phyloP scores from a whole-genome alignment of 2,888 invertebrate genomes.

The Stomorhina lunata region DNA sequence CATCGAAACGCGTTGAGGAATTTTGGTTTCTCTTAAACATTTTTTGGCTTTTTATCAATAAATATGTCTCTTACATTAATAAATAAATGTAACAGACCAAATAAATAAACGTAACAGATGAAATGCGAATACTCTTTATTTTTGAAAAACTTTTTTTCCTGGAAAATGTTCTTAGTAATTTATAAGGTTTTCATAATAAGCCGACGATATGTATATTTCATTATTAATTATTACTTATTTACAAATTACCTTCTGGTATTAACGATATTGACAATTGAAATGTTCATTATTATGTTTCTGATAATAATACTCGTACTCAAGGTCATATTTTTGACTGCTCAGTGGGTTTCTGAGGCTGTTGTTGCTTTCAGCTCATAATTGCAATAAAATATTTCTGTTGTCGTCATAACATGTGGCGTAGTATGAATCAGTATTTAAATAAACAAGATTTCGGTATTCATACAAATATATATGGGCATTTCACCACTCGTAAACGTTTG shows the following conservation, averaged over 20 bases:
- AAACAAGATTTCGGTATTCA: neutral
- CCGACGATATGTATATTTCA: no score
- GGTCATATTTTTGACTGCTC: conserved; percentile 41
- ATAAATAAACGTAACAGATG: no score
- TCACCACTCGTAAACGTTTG: no score
- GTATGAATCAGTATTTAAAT: neutral
- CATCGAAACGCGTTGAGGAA: no score
- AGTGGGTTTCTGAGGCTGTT: conserved; percentile 10
- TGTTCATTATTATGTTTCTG: neutral
- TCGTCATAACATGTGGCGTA: conserved; percentile 6
- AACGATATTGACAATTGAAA: conserved; percentile 11
- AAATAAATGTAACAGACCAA: no score
- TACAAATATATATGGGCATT: neutral
- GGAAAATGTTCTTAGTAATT: no score
- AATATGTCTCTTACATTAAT: no score
- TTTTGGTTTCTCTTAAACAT: no score
- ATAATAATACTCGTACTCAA: conserved; percentile 41
- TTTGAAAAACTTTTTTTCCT: no score
- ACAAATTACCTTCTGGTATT: conserved; percentile 26
- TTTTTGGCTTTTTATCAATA: no score
- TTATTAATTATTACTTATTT: conserved; percentile 49
- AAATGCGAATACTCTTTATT: no score
- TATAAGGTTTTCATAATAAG: conserved; percentile 3
- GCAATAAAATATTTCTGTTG: conserved; percentile 37
- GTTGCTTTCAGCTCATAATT: conserved; percentile 15